phyloP scores from a whole-genome alignment of 2,113 vertebrate species.

The Xyliphius kryptos region DNA sequence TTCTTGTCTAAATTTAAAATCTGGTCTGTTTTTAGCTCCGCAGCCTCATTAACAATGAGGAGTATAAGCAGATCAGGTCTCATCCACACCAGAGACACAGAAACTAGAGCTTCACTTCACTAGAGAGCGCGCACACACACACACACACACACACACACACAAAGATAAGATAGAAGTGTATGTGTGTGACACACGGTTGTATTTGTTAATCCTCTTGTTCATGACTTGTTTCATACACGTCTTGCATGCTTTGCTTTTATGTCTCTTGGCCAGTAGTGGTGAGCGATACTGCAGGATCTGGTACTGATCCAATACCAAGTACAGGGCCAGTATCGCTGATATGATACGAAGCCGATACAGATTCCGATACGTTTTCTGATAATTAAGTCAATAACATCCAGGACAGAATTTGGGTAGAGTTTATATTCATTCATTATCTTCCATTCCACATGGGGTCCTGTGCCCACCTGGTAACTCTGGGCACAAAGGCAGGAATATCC shows the following conservation, averaged over 20 bases:
- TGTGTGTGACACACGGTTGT: background rate
- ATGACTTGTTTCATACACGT: slow-evolving; percentile 2
- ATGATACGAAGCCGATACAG: no score
- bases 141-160: no score
- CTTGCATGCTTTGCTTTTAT: background rate
- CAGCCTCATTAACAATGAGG: slow-evolving; percentile 52
- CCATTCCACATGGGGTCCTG: no score
- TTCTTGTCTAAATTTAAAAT: no score
- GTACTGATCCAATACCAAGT: no score
- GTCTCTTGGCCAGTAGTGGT: background rate
- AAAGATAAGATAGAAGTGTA: slow-evolving; percentile 1
- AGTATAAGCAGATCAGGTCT: slow-evolving; percentile 37
- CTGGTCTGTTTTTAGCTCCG: slow-evolving; percentile 49
- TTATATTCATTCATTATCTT: no score
- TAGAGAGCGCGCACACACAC: background rate
- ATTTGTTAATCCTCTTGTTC: slow-evolving; percentile 14
- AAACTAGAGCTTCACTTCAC: slow-evolving; percentile 30
- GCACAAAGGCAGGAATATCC: no score
- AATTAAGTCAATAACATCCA: no score
- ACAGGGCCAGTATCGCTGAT: background rate
- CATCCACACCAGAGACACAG: slow-evolving; percentile 22
- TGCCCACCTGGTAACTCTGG: no score
- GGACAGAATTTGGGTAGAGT: no score
- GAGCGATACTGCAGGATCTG: no score
- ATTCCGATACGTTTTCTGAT: no score